Evolutionary conservation across 2,888 invertebrate species (phyloP).

Genomic region (Leucophenga montana): DNA sequence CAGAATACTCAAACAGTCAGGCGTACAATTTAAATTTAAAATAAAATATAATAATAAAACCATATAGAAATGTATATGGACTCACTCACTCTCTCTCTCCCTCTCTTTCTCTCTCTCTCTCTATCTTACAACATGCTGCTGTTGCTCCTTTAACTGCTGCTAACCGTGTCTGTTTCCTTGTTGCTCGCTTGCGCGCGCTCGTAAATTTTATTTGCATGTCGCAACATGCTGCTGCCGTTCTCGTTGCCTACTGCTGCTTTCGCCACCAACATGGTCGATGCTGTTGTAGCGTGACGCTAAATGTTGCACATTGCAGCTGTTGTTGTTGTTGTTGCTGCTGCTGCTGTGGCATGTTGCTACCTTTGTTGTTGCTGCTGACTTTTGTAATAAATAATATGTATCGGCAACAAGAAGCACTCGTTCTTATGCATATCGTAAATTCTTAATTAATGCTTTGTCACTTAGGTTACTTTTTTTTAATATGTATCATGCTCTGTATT

Average conservation of each 20-base stretch:
- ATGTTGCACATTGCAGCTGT: slow-evolving; percentile 31
- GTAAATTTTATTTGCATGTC: slow-evolving; percentile 6
- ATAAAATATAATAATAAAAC: slow-evolving; percentile 51
- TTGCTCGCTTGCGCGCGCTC: not conserved
- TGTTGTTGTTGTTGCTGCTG: not conserved
- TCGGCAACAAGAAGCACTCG: not conserved
- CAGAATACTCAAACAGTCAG: slow-evolving; percentile 27
- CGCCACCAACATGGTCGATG: slow-evolving; percentile 38
- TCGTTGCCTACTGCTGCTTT: slow-evolving; percentile 41
- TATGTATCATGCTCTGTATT: too few relatives aligned
- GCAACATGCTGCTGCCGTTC: not conserved
- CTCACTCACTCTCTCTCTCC: slow-evolving; percentile 28
- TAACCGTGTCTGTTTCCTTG: not conserved
- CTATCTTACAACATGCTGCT: slow-evolving; percentile 46
- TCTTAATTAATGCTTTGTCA: not conserved
- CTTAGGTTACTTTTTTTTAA: too few relatives aligned
- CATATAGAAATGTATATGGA: slow-evolving; percentile 26
- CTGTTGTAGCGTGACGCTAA: slow-evolving; percentile 41
- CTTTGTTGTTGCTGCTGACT: not conserved
- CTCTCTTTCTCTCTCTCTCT: slow-evolving; percentile 27
- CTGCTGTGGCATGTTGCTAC: too few relatives aligned
- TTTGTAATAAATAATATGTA: not conserved
- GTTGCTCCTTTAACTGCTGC: slow-evolving; percentile 47
- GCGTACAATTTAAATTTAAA: slow-evolving; percentile 60
- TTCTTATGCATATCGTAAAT: not conserved